Base-by-base conservation (phyloP, 1,140 invertebrate species). In the Rhizoglyphus robini region DNA sequence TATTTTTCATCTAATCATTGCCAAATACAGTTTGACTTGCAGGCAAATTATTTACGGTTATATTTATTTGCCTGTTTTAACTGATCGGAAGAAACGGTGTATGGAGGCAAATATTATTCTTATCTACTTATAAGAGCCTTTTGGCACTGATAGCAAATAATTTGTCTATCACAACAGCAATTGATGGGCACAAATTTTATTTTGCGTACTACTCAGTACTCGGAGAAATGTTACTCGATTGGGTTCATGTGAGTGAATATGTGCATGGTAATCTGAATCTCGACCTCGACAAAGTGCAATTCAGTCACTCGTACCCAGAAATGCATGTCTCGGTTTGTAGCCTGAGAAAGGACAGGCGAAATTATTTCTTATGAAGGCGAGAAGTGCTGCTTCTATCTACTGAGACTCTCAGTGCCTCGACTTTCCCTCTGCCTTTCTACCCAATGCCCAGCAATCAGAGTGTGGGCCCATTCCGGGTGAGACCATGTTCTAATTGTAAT, bases 331-430 rank as follows among this genome's bases (percentile, higher is more conserved):
- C 91, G 27, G 87, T 94, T 11, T 96, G 91, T 90, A 48, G 87
- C 92, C 23, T 75, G 83, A 83, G 67, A 76, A 81, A 32, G 90
- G 89, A 1, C 88, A 94, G 75, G 90, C 89, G 62, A 92, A 90
- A 78, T 86, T 88, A 74, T 90, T 89, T 75, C 85, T 91, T 29
- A n/a, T n/a, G 88, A 90, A 72, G 89, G 88, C 0, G 88, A 93
- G 73, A 86, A 84, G 69, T 96, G 92, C 75, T 96, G 93, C 75
- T 96, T 92, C 91, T 89, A 90, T 70, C n/a, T 82, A 88, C 75
- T 5, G 88, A 90, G 72, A 90, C n/a, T n/a, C 86, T 0, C 83
- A 86, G 60, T 96, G 92, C 74, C 76, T 82, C 15, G 80, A 82
- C n/a, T 96, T 92, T 74, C 83, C 83, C 0, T 65, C 81, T 68